Evolutionary conservation across 2,797 vertebrate species (phyloP), one percentile per base, ranked within the genome.

Genomic region (Rhinella marina): DNA sequence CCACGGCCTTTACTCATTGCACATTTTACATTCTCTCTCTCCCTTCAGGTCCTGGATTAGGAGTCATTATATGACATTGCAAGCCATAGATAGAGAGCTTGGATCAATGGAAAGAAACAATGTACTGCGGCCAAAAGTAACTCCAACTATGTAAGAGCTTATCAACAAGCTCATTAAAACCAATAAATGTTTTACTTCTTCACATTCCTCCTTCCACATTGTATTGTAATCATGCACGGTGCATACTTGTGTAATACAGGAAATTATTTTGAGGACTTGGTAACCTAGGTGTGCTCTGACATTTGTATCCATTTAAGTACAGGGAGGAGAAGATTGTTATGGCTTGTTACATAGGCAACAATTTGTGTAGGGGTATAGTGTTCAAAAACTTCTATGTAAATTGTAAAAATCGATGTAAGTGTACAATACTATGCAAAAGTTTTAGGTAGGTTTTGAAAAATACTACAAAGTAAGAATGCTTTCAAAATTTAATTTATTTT

Each of bases 151-250:
- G 73, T 17, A 41, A 64, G 62, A 82, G 68, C 78, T 85, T 85
- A 85, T 88, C 83, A 85, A 50, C 48, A 41, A 41, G 68, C 87
- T 85, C 70, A 73, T 88, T 85, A 85, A 85, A 81, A 80, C n/a
- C 64, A 88, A 81, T 88, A 73, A 72, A 72, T 88, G 77, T 84
- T 85, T 85, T 81, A 81, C 83, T 86, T 85, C 56, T 85, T 61
- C 78, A 64, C 66, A 85, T 75, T 88, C 82, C 56, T 59, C 52
- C 50, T 80, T 81, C 19, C 77, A 76, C 78, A 75, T 81, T 85
- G 77, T 86, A 83, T 79, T 87, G 11, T 48, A n/a, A 62, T 82
- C 52, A 62, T 52, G 19, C 59, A 50, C 25, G 66, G 41, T 11
- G 25, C 59, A 16, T 23, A 78, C 16, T 25, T 85, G 54, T 62